These are phyloP conservation scores for Eurystomus glaucurus DNA, from an alignment of 2,797 vertebrate species.

Conservation along the genomic window DNA sequence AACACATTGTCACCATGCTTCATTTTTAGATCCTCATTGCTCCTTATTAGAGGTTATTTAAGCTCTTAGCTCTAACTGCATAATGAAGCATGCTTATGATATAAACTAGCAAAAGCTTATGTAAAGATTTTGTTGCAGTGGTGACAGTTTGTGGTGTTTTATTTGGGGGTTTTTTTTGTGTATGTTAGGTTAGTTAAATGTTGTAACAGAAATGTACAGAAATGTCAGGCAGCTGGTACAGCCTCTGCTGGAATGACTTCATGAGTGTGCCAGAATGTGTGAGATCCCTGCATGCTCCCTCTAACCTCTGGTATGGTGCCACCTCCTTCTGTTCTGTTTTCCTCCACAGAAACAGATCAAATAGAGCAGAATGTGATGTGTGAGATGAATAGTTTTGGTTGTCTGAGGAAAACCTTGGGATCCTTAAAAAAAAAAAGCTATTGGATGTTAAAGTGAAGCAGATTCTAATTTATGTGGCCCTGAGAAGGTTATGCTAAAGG, in stretches of 20 bases:
- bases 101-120: background rate
- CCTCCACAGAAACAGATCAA: background rate
- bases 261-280: background rate
- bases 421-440: background rate
- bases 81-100: background rate
- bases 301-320: background rate
- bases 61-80: background rate
- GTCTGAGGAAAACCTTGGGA: background rate
- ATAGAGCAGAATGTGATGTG: background rate
- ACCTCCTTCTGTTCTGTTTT: background rate
- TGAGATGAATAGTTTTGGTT: background rate
- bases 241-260: background rate
- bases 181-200: background rate
- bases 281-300: background rate
- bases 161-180: background rate
- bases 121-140: background rate
- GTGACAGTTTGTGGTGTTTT: background rate
- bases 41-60: conserved; percentile 47
- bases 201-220: background rate
- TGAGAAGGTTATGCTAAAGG: background rate
- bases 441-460: background rate
- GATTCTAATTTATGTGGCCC: background rate
- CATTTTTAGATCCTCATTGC: conserved; percentile 49
- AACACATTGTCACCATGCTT: conserved; percentile 24
- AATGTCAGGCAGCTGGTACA: background rate